These are phyloP conservation scores for Drosophila subquinaria DNA, from an alignment of 2,888 invertebrate species.

Conservation along the genomic window DNA sequence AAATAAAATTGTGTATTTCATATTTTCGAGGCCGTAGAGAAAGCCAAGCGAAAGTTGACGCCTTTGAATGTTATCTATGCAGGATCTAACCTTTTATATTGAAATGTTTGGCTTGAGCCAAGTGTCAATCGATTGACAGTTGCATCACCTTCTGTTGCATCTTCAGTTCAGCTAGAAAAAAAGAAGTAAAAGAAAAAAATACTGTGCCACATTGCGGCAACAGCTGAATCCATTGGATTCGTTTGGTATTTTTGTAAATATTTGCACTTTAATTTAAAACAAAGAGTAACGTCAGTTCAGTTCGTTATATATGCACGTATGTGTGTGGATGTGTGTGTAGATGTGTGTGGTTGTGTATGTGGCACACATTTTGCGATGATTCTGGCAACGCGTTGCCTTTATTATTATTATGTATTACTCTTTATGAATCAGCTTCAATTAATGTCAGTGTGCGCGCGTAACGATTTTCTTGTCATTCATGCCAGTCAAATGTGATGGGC, in stretches of 20 bases:
- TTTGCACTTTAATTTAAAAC: slow-evolving; percentile 42
- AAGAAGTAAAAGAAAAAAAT: not conserved
- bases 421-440: slow-evolving; percentile 78
- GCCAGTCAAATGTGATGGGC: slow-evolving; percentile 68
- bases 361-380: slow-evolving; percentile 40
- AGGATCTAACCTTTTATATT: not conserved
- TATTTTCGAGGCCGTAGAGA: not conserved
- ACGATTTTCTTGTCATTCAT: slow-evolving; percentile 79
- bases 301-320: slow-evolving; percentile 16
- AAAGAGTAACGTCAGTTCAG: slow-evolving; percentile 31
- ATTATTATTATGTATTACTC: slow-evolving; percentile 75
- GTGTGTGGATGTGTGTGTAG: slow-evolving; percentile 1
- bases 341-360: slow-evolving; percentile 9
- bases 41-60: not conserved
- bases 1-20: not conserved
- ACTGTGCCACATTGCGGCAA: not conserved
- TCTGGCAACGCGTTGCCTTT: slow-evolving; percentile 50
- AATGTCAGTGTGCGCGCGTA: slow-evolving; percentile 71
- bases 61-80: slow-evolving; percentile 11
- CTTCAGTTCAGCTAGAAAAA: not conserved
- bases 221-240: slow-evolving; percentile 7
- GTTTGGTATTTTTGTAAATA: slow-evolving; percentile 33
- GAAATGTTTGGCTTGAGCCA: slow-evolving; percentile 1
- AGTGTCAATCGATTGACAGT: slow-evolving; percentile 20
- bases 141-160: slow-evolving; percentile 23